Conservation (phyloP, 2,113 vertebrate species). For the Eonycteris spelaea region DNA sequence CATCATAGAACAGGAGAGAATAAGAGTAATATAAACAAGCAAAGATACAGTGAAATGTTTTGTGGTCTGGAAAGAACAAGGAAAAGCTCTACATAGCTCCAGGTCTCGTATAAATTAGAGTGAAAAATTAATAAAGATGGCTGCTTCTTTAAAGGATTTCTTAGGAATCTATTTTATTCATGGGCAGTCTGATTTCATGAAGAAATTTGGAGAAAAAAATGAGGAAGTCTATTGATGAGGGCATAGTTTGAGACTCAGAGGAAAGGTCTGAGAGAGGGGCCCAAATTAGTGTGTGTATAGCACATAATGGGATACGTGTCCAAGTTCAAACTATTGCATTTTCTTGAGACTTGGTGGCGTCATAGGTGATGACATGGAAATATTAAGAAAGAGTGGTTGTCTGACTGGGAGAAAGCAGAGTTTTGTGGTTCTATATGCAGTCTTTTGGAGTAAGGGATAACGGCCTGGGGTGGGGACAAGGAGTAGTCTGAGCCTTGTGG, state of each 20-base stretch:
- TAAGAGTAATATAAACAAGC: background rate
- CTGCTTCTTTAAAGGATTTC: background rate
- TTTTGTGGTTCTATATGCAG: background rate
- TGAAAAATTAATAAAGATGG: background rate
- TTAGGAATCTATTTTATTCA: background rate
- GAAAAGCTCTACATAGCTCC: background rate
- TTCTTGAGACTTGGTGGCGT: background rate
- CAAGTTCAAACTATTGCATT: background rate
- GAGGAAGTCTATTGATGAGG: background rate
- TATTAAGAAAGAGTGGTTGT: background rate
- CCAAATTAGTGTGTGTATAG: background rate
- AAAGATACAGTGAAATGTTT: background rate
- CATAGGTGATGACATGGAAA: background rate
- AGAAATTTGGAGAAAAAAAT: background rate
- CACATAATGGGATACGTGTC: background rate
- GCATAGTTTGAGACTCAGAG: background rate
- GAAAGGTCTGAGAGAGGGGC: background rate
- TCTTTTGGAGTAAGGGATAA: background rate
- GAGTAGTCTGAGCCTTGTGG: background rate
- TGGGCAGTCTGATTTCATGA: background rate
- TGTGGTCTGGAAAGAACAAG: background rate
- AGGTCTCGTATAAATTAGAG: background rate
- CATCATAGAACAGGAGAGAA: background rate
- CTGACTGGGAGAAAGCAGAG: background rate
- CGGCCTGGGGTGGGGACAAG: background rate